Conservation (phyloP, 2,113 vertebrate species). For the Blennius ocellaris region DNA sequence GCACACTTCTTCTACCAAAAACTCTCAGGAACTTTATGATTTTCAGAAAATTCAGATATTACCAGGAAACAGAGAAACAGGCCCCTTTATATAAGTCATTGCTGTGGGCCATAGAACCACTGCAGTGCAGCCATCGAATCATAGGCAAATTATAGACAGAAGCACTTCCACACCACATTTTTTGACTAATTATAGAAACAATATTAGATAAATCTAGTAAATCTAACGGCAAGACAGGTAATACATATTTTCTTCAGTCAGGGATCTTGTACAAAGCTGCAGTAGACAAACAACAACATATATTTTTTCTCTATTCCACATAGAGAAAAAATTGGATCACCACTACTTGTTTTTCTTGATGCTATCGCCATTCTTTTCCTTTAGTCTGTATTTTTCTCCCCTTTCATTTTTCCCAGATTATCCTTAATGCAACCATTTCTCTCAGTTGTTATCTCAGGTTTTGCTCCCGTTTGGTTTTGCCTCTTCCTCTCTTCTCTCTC, state of each 20-base stretch:
- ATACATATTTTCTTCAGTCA: constrained; percentile 6
- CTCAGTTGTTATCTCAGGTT: neutral
- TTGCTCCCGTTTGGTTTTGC: too few species aligned
- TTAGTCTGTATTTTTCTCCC: neutral
- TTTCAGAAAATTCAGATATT: too few species aligned
- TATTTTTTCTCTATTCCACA: neutral
- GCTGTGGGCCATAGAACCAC: too few species aligned
- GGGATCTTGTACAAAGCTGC: constrained; percentile 21
- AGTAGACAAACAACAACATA: neutral
- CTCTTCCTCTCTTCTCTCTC: neutral
- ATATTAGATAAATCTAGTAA: too few species aligned
- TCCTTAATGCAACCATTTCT: neutral
- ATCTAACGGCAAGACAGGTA: neutral
- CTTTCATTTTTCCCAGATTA: neutral
- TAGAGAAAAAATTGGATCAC: constrained; percentile 1
- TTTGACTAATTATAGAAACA: too few species aligned
- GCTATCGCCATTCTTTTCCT: neutral
- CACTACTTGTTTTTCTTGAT: neutral
- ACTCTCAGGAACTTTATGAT: too few species aligned
- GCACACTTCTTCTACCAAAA: too few species aligned
- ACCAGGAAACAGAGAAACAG: too few species aligned
- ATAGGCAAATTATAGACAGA: too few species aligned
- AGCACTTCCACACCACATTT: too few species aligned
- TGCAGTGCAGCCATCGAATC: too few species aligned
- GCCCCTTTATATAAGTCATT: too few species aligned